Evolutionary conservation across 2,113 vertebrate genomes (phyloP), one percentile per base, ranked within the genome.

Genomic region (Chamaea fasciata): DNA sequence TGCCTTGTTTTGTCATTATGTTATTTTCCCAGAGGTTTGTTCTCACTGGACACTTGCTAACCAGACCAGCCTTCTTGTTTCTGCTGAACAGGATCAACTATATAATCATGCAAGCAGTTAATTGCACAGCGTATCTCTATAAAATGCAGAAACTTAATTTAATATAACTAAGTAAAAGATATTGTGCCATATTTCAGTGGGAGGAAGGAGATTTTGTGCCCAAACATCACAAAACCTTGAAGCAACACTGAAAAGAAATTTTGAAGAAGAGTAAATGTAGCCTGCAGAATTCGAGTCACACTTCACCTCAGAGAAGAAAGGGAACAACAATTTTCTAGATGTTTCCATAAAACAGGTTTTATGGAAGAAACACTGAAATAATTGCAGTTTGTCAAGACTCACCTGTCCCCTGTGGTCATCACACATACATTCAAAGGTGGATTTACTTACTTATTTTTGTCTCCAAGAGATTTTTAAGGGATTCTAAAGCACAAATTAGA

Each of bases 141-240:
- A 62, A 73, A 83, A 83, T 12, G 11, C 22, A 80, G 73, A 55
- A 64, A 31, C 13, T 33, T 63, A 44, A 41, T n/a, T 27, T 42
- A 63, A 31, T 21, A 27, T 2, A 79, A 16, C 13, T 65, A 21
- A 39, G 37, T 21, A 74, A 47, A 68, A 80, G 28, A 23, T 41
- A 22, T 2, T 76, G 28, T 19, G 9, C 2, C 4, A 2, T 20
- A 3, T 27, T 78, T 65, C 4, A 4, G 20, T 2, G 11, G 10
- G 5, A n/a, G 3, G 6, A 4, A 60, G 16, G 3, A 9, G 0
- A 15, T 41, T 78, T 60, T 67, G 26, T 21, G 8, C 18, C 23
- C 20, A 30, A 64, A 37, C 23, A 62, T 0, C 22, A 7, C 46
- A 92, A 73, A 90, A 78, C 64, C 42, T 64, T 82, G 18, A 74